Conservation (phyloP, 2,113 vertebrate genomes). For the Anhinga anhinga region DNA sequence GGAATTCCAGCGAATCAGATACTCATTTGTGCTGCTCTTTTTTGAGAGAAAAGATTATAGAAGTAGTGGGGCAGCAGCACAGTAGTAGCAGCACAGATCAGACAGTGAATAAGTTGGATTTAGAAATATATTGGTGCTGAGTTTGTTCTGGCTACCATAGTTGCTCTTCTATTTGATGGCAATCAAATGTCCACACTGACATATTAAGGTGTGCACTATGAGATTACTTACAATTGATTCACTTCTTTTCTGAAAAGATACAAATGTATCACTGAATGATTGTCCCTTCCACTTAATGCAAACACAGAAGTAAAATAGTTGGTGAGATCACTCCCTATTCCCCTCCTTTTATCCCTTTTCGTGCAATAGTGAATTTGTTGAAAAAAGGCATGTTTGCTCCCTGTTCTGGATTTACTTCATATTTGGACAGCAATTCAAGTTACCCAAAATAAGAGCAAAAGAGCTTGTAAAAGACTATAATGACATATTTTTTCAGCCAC, state of each 20-base stretch:
- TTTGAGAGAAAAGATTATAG: not conserved
- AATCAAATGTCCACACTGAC: not conserved
- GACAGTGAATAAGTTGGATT: not conserved
- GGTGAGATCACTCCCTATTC: not conserved
- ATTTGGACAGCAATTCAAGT: not conserved
- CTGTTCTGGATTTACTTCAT: not conserved
- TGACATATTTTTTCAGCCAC: not conserved
- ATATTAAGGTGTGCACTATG: not conserved
- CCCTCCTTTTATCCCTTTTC: not conserved
- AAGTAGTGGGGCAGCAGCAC: not conserved
- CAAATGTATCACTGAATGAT: not conserved
- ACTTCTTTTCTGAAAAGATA: not conserved
- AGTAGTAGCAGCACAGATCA: not conserved
- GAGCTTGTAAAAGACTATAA: not conserved
- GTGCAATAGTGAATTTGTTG: not conserved
- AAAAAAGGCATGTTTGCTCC: not conserved
- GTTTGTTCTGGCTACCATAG: not conserved
- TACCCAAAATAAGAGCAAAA: not conserved
- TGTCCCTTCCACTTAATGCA: not conserved
- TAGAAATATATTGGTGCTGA: not conserved
- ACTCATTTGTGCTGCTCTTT: not conserved
- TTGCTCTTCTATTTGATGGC: not conserved
- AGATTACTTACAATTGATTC: not conserved
- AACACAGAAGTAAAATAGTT: not conserved
- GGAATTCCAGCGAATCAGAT: not conserved